Percentiles rank a stretch among this genome's conserved stretches.
Conservation (phyloP, 1,140 invertebrate species). For the Drosophila dunni region DNA sequence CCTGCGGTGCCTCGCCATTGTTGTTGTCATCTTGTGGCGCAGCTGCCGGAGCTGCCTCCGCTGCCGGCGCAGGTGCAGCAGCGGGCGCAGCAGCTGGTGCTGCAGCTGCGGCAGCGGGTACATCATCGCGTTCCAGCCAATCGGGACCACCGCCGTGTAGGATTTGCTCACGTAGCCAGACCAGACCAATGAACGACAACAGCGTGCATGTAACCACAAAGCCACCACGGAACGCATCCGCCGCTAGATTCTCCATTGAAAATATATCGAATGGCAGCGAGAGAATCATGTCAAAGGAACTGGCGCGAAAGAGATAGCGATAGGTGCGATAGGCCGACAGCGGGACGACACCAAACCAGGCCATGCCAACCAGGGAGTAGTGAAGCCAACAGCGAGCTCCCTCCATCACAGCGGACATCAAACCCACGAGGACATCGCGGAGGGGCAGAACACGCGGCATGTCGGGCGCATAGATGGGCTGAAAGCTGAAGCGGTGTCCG, state of each 20-base stretch:
- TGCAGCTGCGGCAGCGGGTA: constrained; percentile 41
- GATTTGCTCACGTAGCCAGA: constrained; percentile 99
- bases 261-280: constrained; percentile 96
- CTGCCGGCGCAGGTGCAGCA: constrained; percentile 60
- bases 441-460: constrained; percentile 98
- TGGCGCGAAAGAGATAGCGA: constrained; percentile 95
- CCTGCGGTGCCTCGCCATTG: constrained; percentile 52
- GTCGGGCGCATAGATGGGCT: constrained; percentile 99
- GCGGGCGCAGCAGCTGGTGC: constrained; percentile 76
- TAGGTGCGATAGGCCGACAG: constrained; percentile 98
- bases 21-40: constrained; percentile 83
- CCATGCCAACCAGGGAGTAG: constrained; percentile 96
- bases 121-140: constrained; percentile 93
- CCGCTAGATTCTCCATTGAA: constrained; percentile 95
- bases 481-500: constrained; percentile 98
- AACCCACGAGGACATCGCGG: constrained; percentile 90
- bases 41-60: constrained; percentile 65
- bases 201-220: constrained; percentile 98
- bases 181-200: constrained; percentile 97
- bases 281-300: constrained; percentile 92
- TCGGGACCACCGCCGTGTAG: constrained; percentile 98
- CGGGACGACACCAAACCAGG: constrained; percentile 99
- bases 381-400: constrained; percentile 98
- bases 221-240: constrained; percentile 97
- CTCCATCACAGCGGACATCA: constrained; percentile 94